phyloP scores from a whole-genome alignment of 2,888 invertebrate genomes.

The Tenthredo amoena region DNA sequence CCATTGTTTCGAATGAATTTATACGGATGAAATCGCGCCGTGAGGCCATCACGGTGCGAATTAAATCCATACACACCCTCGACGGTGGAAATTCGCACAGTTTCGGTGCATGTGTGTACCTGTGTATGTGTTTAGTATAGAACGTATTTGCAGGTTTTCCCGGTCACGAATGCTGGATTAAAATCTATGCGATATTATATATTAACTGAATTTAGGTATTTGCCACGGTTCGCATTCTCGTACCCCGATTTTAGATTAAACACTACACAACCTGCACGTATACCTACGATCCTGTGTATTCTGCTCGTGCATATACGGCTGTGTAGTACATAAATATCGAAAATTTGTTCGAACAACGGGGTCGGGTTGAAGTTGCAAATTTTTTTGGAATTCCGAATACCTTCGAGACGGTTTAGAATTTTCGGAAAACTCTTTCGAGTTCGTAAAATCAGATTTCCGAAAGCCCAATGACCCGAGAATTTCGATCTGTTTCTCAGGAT shows the following conservation, averaged over 20 bases:
- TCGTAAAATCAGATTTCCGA: too few species aligned
- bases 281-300: background rate
- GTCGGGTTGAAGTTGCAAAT: too few species aligned
- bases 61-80: constrained; percentile 20
- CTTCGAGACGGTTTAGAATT: too few species aligned
- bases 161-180: background rate
- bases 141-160: background rate
- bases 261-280: background rate
- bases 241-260: background rate
- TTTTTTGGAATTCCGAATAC: too few species aligned
- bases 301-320: background rate
- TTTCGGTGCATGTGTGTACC: background rate
- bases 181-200: background rate
- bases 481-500: too few species aligned
- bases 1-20: constrained; percentile 31
- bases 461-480: too few species aligned
- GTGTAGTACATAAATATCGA: background rate
- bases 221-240: background rate
- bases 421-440: too few species aligned
- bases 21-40: background rate
- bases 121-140: background rate
- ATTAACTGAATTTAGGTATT: constrained; percentile 29
- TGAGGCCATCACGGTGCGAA: background rate
- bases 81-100: background rate
- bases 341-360: too few species aligned